Percentiles rank a stretch among this genome's conserved stretches.
Evolutionary conservation across 2,888 invertebrate genomes (phyloP).

Genomic region (Callinectes sapidus): DNA sequence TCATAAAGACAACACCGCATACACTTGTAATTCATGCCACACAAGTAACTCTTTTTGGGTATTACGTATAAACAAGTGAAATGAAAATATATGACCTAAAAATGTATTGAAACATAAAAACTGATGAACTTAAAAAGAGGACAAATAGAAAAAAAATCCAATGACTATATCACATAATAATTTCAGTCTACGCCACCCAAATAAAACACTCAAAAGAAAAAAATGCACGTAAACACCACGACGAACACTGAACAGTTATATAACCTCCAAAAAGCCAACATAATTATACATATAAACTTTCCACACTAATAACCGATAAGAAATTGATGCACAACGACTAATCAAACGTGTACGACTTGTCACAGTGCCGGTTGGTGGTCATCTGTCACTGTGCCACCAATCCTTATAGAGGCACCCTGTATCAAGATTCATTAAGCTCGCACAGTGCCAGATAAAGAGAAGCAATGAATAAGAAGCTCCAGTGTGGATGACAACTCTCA

Average conservation of each 20-base stretch:
- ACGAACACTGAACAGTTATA: neutral
- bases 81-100: neutral
- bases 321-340: neutral
- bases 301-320: neutral
- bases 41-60: no score
- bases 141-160: no score
- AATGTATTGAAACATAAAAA: neutral
- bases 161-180: no score
- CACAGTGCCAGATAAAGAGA: neutral
- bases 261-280: neutral
- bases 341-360: neutral
- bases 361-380: neutral
- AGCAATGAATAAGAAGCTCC: neutral
- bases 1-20: no score
- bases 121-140: neutral
- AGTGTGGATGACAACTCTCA: neutral
- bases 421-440: neutral
- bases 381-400: neutral
- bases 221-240: neutral
- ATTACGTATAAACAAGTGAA: neutral
- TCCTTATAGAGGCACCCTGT: neutral
- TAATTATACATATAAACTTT: neutral
- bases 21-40: no score
- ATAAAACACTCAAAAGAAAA: no score
- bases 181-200: no score